phyloP scores from a whole-genome alignment of 2,888 invertebrate species.

The Apantesis nais region DNA sequence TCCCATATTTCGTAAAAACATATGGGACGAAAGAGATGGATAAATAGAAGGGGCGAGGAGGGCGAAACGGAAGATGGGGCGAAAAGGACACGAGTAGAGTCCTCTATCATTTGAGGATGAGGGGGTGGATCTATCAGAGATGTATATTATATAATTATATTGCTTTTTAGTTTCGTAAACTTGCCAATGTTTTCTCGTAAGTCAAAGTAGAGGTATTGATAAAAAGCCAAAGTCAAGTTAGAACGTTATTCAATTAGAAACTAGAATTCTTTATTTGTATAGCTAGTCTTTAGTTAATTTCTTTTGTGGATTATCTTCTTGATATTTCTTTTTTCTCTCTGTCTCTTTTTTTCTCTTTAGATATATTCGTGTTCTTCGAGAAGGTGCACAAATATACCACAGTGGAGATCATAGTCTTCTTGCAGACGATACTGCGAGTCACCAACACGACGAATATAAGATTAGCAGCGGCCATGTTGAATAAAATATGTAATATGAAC shows the following conservation, averaged over 20 bases:
- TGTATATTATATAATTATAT: neutral
- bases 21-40: neutral
- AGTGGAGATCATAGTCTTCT: constrained; percentile 53
- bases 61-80: neutral
- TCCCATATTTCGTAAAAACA: neutral
- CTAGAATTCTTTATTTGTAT: neutral
- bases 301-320: neutral
- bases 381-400: constrained; percentile 53
- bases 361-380: constrained; percentile 63
- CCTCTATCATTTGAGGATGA: neutral
- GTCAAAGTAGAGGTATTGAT: constrained; percentile 2
- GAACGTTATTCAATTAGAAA: neutral
- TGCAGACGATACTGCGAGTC: constrained; percentile 59
- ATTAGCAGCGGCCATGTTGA: constrained; percentile 55
- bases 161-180: constrained; percentile 4
- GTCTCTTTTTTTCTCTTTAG: constrained; percentile 50
- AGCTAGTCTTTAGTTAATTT: constrained; percentile 3
- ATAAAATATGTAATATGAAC: constrained; percentile 49
- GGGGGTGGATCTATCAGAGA: neutral
- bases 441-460: constrained; percentile 61
- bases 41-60: neutral
- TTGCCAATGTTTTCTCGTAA: constrained; percentile 7
- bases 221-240: constrained; percentile 10
- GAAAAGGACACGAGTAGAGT: neutral
- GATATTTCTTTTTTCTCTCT: neutral